Evolutionary conservation across 2,113 vertebrate species (phyloP).

Genomic region (Butorides virescens): DNA sequence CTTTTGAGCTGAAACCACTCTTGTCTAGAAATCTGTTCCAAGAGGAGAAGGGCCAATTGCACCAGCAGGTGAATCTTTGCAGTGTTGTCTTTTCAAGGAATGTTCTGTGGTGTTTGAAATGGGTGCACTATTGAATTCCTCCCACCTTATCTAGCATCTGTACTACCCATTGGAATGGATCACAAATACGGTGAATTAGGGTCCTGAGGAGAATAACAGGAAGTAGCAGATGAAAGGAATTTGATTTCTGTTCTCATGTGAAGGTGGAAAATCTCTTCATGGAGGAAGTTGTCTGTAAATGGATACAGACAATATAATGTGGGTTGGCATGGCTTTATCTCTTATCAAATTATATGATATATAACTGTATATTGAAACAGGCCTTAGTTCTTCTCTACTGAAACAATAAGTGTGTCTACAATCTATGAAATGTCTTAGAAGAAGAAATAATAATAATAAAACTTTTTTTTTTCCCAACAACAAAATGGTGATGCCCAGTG

Average conservation of each 20-base stretch:
- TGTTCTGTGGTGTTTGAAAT: background rate
- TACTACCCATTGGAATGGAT: background rate
- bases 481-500: slow-evolving; percentile 19
- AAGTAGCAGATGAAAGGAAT: background rate
- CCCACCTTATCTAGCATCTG: background rate
- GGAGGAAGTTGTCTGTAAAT: background rate
- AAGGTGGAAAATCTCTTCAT: background rate
- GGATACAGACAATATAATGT: background rate
- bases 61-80: background rate
- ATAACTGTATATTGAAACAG: background rate
- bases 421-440: background rate
- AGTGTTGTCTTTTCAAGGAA: background rate
- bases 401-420: background rate
- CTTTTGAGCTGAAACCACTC: background rate
- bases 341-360: background rate
- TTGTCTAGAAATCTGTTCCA: background rate
- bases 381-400: background rate
- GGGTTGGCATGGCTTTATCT: background rate
- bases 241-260: background rate
- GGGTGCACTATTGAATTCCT: background rate
- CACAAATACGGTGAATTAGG: background rate
- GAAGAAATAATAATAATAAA: background rate
- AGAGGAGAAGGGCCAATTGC: background rate
- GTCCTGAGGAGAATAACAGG: background rate
- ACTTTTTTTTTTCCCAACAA: background rate